Base-by-base conservation (phyloP, 2,113 vertebrate species). In the Nycticorax nycticorax region DNA sequence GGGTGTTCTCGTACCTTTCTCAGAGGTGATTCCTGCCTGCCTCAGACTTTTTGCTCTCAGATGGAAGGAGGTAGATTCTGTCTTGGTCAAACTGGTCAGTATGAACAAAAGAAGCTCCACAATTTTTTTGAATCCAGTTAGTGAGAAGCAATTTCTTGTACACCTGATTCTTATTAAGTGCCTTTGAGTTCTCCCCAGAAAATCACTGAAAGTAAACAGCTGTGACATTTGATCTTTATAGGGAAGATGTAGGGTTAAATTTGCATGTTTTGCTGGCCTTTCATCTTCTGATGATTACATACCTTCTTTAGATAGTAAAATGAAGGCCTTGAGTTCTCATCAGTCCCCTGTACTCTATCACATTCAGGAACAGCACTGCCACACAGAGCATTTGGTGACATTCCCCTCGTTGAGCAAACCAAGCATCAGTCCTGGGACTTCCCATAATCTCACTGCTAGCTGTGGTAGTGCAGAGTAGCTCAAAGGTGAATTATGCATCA, bases 141-240 rank as follows among this genome's bases (percentile, higher is more conserved):
- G 81, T 69, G 78, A 76, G 89, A 91, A 95, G 57, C 68, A 97
- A 93, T 63, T 97, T 92, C 82, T 96, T 94, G 59, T 88, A 96
- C 86, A 89, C 88, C 85, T 94, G 74, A 97, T 96, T 97, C 86
- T 64, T 96, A 88, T 96, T 95, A 97, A 77, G 26, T 14, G 47
- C 74, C 87, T 96, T 93, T 96, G 85, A 97, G 41, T 72, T 97
- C 86, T 96, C 74, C 86, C 89, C 85, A 93, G 86, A 96, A 97
- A 97, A 77, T 74, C 95, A 86, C 67, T 97, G 93, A 95, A 96
- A 96, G 50, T 94, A 95, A 97, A 35, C 93, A 79, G 73, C 55
- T 96, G 35, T 96, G 95, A 88, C 93, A 97, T 95, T 93, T 95
- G 91, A 96, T 97, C 92, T 97, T 97, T 75, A 93, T 73, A 91